phyloP scores from a whole-genome alignment of 2,113 vertebrate genomes.

The Hydropotes inermis region DNA sequence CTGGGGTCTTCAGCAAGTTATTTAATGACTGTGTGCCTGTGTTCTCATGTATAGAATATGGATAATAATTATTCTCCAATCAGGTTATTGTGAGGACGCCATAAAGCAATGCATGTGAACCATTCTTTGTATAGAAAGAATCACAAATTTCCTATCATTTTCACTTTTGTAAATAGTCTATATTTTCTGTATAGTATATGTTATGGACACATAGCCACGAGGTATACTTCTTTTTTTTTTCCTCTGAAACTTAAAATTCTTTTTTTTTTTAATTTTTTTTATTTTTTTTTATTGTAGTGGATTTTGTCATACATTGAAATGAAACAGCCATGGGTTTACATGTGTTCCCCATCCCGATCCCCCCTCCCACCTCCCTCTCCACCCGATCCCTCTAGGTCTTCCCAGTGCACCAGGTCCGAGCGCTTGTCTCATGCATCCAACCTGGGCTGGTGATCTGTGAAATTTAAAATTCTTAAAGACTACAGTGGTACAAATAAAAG shows the following conservation, averaged over 20 bases:
- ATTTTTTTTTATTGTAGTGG: too few species aligned
- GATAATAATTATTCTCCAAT: not conserved
- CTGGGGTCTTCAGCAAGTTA: not conserved
- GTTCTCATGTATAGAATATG: not conserved
- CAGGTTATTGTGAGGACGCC: not conserved
- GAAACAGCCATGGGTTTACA: too few species aligned
- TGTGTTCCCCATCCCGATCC: too few species aligned
- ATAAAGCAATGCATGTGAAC: not conserved
- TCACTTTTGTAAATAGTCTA: not conserved
- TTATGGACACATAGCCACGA: not conserved
- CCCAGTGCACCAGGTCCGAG: too few species aligned
- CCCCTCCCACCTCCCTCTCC: too few species aligned
- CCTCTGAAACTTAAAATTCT: not conserved
- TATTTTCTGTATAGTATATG: not conserved
- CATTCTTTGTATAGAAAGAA: not conserved
- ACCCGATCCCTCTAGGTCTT: too few species aligned
- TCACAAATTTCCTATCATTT: not conserved
- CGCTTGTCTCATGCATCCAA: too few species aligned
- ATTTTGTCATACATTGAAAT: too few species aligned
- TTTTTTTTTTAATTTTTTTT: too few species aligned
- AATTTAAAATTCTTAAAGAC: not conserved
- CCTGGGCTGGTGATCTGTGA: too few species aligned
- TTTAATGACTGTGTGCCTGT: not conserved
- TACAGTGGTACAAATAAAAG: not conserved
- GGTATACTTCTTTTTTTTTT: not conserved